Percentiles rank a stretch among this genome's conserved stretches.
Conservation (phyloP, 2,888 invertebrate species). For the Poecilobothrus nobilitatus region DNA sequence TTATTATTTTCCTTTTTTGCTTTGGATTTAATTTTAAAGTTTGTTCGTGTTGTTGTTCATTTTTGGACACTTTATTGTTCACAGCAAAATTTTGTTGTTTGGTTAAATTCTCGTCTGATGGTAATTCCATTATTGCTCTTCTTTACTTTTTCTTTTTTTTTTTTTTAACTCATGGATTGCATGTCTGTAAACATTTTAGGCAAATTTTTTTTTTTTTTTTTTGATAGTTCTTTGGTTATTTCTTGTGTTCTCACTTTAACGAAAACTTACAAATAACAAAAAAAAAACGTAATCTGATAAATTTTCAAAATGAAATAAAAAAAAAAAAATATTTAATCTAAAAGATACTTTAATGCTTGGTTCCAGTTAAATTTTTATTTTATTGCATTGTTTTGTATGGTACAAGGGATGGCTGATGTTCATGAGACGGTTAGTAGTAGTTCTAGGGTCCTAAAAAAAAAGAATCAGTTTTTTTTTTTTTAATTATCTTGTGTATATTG, state of each 20-base stretch:
- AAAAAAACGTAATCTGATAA: not conserved
- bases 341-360: not conserved
- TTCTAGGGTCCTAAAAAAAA: too few relatives aligned
- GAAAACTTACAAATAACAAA: too few relatives aligned
- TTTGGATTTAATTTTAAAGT: not conserved
- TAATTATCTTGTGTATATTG: not conserved
- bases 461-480: too few relatives aligned
- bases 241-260: not conserved
- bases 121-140: not conserved
- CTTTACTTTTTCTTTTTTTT: not conserved
- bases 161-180: not conserved
- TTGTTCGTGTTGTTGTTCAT: not conserved
- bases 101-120: too few relatives aligned
- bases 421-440: too few relatives aligned
- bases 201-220: not conserved
- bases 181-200: not conserved
- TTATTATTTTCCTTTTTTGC: not conserved
- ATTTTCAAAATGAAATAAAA: not conserved
- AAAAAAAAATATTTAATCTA: not conserved
- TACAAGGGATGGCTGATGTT: too few relatives aligned
- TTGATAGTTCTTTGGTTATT: not conserved
- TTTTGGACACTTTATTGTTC: constrained; percentile 2
- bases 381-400: too few relatives aligned
- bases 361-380: too few relatives aligned
- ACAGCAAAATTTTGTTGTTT: not conserved